Evolutionary conservation across 2,797 vertebrate species (phyloP).

Genomic region (Lepilemur septentrionalis): DNA sequence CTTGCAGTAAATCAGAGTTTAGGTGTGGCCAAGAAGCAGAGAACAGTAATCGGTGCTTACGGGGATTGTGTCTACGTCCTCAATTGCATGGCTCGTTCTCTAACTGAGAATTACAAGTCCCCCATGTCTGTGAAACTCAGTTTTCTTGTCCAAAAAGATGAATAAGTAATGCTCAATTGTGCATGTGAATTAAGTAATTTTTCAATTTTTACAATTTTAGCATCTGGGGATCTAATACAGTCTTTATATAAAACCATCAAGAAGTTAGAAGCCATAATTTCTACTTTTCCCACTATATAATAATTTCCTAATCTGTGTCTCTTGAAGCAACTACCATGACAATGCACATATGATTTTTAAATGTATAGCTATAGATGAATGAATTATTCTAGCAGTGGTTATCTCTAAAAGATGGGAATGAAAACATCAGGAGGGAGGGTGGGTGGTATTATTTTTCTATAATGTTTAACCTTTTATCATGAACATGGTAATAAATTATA

Average conservation of each 20-base stretch:
- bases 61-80: not conserved
- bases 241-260: not conserved
- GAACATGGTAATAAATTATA: not conserved
- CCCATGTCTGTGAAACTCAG: not conserved
- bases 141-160: not conserved
- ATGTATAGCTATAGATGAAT: not conserved
- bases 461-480: not conserved
- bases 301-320: not conserved
- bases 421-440: not conserved
- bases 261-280: not conserved
- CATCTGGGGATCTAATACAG: not conserved
- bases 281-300: not conserved
- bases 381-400: not conserved
- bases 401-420: not conserved
- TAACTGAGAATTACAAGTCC: not conserved
- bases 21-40: fast-evolving
- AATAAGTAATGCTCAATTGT: not conserved
- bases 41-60: not conserved
- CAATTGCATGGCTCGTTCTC: too few relatives aligned
- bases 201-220: not conserved
- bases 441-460: not conserved
- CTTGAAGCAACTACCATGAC: not conserved
- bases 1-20: not conserved
- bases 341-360: not conserved
- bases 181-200: not conserved